phyloP scores from a whole-genome alignment of 2,113 vertebrate species.

The Campylorhamphus procurvoides region DNA sequence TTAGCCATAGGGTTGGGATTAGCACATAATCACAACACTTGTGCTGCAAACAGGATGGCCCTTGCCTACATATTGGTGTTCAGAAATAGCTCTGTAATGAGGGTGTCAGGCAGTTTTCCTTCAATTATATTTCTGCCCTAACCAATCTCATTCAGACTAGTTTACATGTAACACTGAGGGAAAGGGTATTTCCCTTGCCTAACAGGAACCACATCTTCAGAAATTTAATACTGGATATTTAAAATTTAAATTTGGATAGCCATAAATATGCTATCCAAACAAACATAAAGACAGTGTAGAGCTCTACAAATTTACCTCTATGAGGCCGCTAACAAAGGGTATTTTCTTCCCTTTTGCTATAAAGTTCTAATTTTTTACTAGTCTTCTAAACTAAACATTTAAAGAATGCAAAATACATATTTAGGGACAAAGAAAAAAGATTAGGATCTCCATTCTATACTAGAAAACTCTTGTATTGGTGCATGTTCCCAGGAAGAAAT shows the following conservation, averaged over 20 bases:
- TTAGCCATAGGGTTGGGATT: conserved; percentile 15
- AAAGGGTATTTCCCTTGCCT: background rate
- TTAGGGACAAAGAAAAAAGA: background rate
- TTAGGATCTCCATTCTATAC: background rate
- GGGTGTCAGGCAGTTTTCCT: background rate
- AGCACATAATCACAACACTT: conserved; percentile 9
- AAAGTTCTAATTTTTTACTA: background rate
- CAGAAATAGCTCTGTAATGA: conserved; percentile 12
- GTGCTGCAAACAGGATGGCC: background rate
- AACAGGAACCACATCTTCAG: background rate
- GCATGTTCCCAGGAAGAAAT: background rate
- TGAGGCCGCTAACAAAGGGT: background rate
- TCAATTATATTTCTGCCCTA: background rate
- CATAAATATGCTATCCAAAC: background rate
- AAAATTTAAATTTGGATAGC: background rate
- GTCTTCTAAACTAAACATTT: background rate
- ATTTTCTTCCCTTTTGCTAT: background rate
- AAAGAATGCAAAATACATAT: background rate
- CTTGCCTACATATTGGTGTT: background rate
- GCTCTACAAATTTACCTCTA: background rate
- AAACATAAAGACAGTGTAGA: background rate
- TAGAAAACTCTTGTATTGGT: background rate
- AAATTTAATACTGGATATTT: background rate
- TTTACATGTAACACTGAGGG: background rate
- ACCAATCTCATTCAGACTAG: background rate